Conservation (phyloP, 2,113 vertebrate genomes). For the Centrocercus urophasianus region DNA sequence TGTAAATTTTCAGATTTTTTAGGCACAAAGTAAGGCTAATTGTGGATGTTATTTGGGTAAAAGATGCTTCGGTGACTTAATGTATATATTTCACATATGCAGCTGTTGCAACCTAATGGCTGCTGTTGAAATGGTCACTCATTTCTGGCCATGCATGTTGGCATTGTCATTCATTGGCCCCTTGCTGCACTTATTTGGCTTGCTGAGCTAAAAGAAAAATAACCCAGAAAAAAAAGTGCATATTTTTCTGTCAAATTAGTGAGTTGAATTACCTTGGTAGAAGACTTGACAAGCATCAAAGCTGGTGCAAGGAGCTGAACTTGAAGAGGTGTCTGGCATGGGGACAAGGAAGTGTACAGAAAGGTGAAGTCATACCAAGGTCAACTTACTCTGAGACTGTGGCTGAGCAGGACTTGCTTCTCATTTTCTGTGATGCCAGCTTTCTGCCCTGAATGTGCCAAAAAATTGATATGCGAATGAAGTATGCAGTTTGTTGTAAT, state of each 20-base stretch:
- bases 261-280: neutral
- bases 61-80: neutral
- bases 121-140: neutral
- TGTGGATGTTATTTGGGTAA: neutral
- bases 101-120: neutral
- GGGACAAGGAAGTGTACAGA: neutral
- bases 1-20: neutral
- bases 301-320: neutral
- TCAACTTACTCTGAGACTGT: neutral
- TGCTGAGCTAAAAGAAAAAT: neutral
- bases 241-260: neutral
- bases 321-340: neutral
- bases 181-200: neutral
- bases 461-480: neutral
- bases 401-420: neutral
- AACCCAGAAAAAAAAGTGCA: neutral
- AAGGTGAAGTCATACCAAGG: neutral
- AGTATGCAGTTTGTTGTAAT: conserved; percentile 3
- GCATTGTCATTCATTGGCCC: accelerated
- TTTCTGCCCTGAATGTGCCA: neutral
- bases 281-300: neutral
- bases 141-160: neutral
- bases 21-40: neutral
- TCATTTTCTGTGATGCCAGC: neutral
- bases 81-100: neutral